Evolutionary conservation across 2,113 vertebrate species (phyloP).

Genomic region (Saimiri boliviensis): DNA sequence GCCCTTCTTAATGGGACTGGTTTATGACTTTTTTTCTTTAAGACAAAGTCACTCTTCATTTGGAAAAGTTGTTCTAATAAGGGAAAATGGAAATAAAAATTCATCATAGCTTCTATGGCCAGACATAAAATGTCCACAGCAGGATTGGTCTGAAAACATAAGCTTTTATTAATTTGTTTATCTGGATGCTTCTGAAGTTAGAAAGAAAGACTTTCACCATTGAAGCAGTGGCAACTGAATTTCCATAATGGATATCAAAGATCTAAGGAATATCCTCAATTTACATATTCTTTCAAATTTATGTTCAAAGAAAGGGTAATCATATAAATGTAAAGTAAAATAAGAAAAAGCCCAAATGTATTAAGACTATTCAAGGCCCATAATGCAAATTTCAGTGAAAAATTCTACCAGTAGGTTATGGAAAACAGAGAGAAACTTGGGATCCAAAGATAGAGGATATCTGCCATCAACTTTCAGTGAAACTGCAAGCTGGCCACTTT

Average conservation of each 20-base stretch:
- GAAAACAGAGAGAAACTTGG: neutral
- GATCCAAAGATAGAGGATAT: neutral
- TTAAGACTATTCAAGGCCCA: neutral
- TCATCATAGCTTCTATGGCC: neutral
- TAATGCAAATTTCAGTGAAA: neutral
- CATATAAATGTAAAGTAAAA: neutral
- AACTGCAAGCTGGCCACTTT: neutral
- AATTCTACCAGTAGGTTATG: neutral
- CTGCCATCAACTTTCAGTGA: neutral
- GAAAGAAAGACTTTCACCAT: slow-evolving; percentile 14
- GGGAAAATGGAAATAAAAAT: neutral
- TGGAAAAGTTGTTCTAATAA: neutral
- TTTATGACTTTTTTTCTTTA: slow-evolving; percentile 25
- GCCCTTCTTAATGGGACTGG: neutral
- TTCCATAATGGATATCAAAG: neutral
- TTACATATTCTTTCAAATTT: slow-evolving; percentile 21
- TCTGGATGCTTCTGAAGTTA: neutral
- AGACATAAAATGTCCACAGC: neutral
- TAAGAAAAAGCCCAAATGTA: neutral
- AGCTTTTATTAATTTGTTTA: slow-evolving; percentile 12
- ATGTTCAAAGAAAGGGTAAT: slow-evolving; percentile 4
- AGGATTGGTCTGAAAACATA: neutral
- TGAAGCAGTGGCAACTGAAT: neutral
- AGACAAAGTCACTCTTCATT: neutral
- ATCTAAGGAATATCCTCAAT: neutral